Base-by-base conservation (phyloP, 2,888 invertebrate genomes). In the Diplolepis rosae region DNA sequence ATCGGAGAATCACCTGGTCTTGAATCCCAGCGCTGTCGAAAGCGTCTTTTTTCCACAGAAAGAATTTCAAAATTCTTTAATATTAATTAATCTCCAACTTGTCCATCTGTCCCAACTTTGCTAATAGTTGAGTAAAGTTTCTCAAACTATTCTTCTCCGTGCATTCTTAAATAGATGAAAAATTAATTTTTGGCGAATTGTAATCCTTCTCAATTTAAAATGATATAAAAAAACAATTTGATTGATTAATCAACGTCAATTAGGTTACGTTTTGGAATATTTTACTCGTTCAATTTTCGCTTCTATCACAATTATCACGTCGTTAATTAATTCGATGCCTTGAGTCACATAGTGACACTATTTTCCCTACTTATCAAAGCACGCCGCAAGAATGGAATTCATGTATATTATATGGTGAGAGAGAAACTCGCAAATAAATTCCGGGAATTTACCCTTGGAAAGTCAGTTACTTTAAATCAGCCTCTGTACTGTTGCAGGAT, bases 391-490 rank as follows among this genome's bases (percentile, higher is more conserved):
- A 61, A 61, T 24, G 61, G 61, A 61, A 61, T 61, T 61, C 61
- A 61, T 61, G 61, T 61, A 35, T 9, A 61, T 39, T 61, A 39
- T 61, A 61, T 24, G 24, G 61, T 39, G 61, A 27, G 35, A 61
- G 61, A 61, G 61, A 22, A 61, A 35, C 22, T 39, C 56, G 56
- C 56, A 61, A 61, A 61, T 61, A 61, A 39, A 61, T 61, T n/a
- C 13, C 39, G 39, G n/a, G 61, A 61, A 61, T 61, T 61, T 39
- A 61, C 61, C 61, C 61, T 61, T 61, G 61, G 61, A 39, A 39
- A 61, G 61, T 61, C 61, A 61, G 61, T 61, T 61, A 61, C 22
- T 61, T 39, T 61, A 61, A 61, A 61, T 61, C 39, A 56, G 35
- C 22, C 24, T 61, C 39, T 35, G 39, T n/a, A 61, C 39, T 24